These are phyloP conservation scores for Crenichthys baileyi DNA, from an alignment of 2,797 vertebrate genomes.

Conservation along the genomic window DNA sequence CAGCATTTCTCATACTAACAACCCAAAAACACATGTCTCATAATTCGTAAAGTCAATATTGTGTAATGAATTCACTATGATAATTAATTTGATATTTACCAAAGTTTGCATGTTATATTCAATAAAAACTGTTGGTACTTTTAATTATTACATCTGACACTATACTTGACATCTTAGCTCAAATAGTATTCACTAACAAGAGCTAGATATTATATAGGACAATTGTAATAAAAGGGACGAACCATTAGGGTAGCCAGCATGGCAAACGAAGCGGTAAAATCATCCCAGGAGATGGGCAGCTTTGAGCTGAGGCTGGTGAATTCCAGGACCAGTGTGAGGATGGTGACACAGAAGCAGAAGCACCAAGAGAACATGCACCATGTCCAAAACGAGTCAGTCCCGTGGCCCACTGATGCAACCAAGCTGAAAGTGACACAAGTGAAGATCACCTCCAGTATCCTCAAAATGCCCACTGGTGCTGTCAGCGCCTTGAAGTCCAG, in stretches of 20 bases:
- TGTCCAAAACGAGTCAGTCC: background rate
- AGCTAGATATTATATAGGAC: background rate
- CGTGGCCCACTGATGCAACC: slow-evolving; percentile 66
- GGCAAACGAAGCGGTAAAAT: slow-evolving; percentile 86
- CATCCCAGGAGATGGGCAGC: slow-evolving; percentile 87
- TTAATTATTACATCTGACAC: background rate
- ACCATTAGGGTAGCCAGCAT: slow-evolving; percentile 85
- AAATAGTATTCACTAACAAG: background rate
- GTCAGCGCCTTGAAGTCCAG: slow-evolving; percentile 69
- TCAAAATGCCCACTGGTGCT: slow-evolving; percentile 79
- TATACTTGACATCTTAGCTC: background rate
- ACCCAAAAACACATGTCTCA: background rate
- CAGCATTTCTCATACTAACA: background rate
- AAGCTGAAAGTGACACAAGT: slow-evolving; percentile 86
- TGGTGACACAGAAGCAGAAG: slow-evolving; percentile 82
- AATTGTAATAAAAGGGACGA: background rate
- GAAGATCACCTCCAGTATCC: slow-evolving; percentile 79
- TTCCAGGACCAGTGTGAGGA: slow-evolving; percentile 84
- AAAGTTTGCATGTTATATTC: background rate
- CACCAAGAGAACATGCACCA: slow-evolving; percentile 92
- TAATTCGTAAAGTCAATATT: background rate
- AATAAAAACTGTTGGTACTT: background rate
- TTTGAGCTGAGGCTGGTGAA: slow-evolving; percentile 63
- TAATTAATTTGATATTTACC: background rate
- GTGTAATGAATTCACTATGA: background rate